A percentile compares a stretch with the other conserved stretches of the same genome.
These are phyloP conservation scores for Hirudinaria manillensis DNA, from an alignment of 2,888 invertebrate genomes.

Conservation along the genomic window DNA sequence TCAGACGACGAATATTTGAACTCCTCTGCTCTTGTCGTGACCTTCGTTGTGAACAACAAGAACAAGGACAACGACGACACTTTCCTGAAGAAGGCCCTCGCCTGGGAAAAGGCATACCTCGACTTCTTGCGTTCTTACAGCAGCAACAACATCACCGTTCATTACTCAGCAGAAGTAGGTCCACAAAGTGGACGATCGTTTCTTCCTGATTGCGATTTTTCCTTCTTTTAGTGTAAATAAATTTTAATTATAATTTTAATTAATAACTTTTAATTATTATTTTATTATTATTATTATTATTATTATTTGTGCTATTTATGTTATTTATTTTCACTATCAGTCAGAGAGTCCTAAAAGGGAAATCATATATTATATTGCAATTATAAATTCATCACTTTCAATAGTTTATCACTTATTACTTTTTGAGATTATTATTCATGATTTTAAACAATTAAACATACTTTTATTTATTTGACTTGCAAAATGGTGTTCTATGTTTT, in stretches of 20 bases:
- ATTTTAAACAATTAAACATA: too few species aligned
- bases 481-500: too few species aligned
- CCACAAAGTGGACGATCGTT: neutral
- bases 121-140: conserved; percentile 52
- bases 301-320: neutral
- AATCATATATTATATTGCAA: too few species aligned
- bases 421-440: too few species aligned
- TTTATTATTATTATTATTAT: neutral
- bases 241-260: neutral
- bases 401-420: too few species aligned
- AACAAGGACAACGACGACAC: conserved; percentile 53
- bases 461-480: too few species aligned
- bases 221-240: neutral
- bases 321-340: too few species aligned
- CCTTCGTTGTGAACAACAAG: conserved; percentile 78
- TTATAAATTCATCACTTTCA: too few species aligned
- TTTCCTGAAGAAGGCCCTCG: conserved; percentile 60
- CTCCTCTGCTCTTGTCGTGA: conserved; percentile 79
- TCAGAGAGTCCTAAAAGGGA: too few species aligned
- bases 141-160: conserved; percentile 50
- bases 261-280: neutral
- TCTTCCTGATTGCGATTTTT: neutral
- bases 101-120: conserved; percentile 53
- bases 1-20: conserved; percentile 61
- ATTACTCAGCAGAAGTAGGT: conserved; percentile 57